Base-by-base conservation (phyloP, 2,113 vertebrate species). In the Tricholaema leucomelas region DNA sequence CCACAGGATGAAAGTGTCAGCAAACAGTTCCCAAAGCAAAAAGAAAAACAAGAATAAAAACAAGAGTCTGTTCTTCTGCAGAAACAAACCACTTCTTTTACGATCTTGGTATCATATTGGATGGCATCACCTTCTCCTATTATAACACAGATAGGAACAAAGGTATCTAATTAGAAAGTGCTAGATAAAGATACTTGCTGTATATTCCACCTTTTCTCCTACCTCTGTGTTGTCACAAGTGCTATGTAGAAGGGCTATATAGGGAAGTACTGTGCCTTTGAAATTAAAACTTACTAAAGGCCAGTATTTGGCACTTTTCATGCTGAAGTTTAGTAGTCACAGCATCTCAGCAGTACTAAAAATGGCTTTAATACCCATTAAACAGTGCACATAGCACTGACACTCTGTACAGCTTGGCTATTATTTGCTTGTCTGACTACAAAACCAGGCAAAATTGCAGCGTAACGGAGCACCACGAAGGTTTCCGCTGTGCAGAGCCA, bases 341-440 rank as follows among this genome's bases (percentile, higher is more conserved):
- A 61, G 40, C 27, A 67, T 24, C 55, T 78, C 69, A 64, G 35
- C 44, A 59, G 25, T 5, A 56, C 20, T n/a, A 67, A 90, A 82
- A 55, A 28, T 31, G 33, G 50, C 44, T 79, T 74, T 72, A 42
- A 61, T 18, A 36, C 38, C 58, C 66, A 24, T 69, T 75, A 74
- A 64, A 69, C 13, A 0, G 4, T 74, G n/a, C 24, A 55, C 20
- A 23, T 27, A 50, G 25, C 0, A 1, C 4, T 67, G 67, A 38
- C 20, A 3, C 28, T 38, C 73, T 38, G 38, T 52, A 58, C n/a
- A 63, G 60, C 28, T 64, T 73, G 25, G 19, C 78, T 54, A 40
- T 56, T 35, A 12, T 38, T 31, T 42, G 16, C 42, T 74, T 54
- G 58, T 52, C 54, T 56, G 71, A 46, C 72, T 33, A 55, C 9